Percentiles rank a stretch among this genome's conserved stretches.
Conservation (phyloP, 2,888 invertebrate species). For the Hypena proboscidalis region DNA sequence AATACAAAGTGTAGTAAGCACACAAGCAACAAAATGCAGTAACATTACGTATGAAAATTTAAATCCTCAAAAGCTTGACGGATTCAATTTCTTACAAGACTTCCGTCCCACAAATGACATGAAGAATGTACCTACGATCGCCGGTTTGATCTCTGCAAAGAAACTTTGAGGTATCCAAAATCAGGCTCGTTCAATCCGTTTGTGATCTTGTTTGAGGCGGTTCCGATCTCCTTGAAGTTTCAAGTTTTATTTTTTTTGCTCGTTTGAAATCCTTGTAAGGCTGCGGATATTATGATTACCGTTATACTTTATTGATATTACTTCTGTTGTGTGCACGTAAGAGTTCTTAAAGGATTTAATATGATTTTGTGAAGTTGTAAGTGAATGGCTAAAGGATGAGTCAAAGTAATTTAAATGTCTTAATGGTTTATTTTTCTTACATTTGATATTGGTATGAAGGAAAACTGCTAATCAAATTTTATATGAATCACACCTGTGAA, state of each 20-base stretch:
- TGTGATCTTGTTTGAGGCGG: slow-evolving; percentile 37
- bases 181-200: slow-evolving; percentile 40
- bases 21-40: too few relatives aligned
- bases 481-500: too few relatives aligned
- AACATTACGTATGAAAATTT: too few relatives aligned
- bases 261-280: slow-evolving; percentile 20
- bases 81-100: slow-evolving; percentile 10
- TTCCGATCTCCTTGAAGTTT: slow-evolving; percentile 39
- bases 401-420: too few relatives aligned
- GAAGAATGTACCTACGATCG: slow-evolving; percentile 37
- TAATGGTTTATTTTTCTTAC: too few relatives aligned
- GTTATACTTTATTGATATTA: slow-evolving; percentile 7
- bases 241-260: slow-evolving; percentile 20
- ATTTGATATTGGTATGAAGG: too few relatives aligned
- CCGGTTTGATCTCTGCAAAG: slow-evolving; percentile 48
- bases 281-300: slow-evolving; percentile 15
- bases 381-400: too few relatives aligned
- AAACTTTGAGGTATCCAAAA: slow-evolving; percentile 33
- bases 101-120: slow-evolving; percentile 31
- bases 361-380: too few relatives aligned
- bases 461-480: too few relatives aligned
- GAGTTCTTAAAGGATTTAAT: too few relatives aligned
- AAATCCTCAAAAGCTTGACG: background rate
- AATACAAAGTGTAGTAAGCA: too few relatives aligned
- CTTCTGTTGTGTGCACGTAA: background rate